Evolutionary conservation across 2,113 vertebrate species (phyloP).

Genomic region (Paedocypris sp.): DNA sequence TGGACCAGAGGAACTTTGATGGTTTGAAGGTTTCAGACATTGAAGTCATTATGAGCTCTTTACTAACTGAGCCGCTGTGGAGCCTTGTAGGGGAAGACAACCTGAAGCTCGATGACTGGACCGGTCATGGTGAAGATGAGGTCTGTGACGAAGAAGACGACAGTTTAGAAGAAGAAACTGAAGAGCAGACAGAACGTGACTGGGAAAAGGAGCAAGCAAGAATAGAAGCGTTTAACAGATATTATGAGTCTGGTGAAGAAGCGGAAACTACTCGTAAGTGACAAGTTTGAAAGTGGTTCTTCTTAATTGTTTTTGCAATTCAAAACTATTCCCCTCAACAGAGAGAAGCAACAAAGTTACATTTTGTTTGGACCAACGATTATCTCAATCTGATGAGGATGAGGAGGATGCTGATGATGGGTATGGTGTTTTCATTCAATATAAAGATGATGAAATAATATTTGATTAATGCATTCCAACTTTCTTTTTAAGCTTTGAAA

Average conservation of each 20-base stretch:
- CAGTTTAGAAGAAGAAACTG: slow-evolving; percentile 25
- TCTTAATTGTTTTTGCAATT: not conserved
- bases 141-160: not conserved
- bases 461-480: too few species aligned
- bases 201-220: slow-evolving; percentile 54
- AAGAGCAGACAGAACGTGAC: slow-evolving; percentile 46
- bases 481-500: too few species aligned
- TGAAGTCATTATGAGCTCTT: slow-evolving; percentile 19
- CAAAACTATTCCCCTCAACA: not conserved
- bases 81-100: slow-evolving; percentile 24
- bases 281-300: too few species aligned
- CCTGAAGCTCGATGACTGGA: slow-evolving; percentile 15
- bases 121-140: slow-evolving; percentile 7
- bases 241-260: slow-evolving; percentile 40
- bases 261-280: slow-evolving; percentile 42
- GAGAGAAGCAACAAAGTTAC: slow-evolving; percentile 30
- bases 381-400: slow-evolving; percentile 1
- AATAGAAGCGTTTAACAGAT: slow-evolving; percentile 55
- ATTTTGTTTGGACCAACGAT: slow-evolving; percentile 26
- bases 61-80: slow-evolving; percentile 8
- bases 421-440: too few species aligned
- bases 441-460: too few species aligned
- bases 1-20: not conserved
- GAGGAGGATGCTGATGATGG: slow-evolving; percentile 21
- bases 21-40: not conserved